Evolutionary conservation across 2,797 vertebrate species (phyloP).

Genomic region (Apodemus agrarius): DNA sequence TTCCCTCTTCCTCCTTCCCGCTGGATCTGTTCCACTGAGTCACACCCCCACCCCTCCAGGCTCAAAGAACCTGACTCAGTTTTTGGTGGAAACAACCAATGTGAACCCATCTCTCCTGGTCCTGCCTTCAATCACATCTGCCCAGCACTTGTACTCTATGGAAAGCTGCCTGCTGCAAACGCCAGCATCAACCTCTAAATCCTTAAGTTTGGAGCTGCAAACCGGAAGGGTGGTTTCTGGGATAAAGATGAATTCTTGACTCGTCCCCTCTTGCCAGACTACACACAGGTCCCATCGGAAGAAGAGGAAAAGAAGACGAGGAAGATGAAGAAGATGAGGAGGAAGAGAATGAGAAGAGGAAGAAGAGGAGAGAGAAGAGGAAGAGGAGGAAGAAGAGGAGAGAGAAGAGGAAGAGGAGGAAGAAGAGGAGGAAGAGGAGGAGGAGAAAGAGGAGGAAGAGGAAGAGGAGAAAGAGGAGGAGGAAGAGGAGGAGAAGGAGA

Average conservation of each 20-base stretch:
- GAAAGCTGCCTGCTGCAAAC: background rate
- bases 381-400: no score
- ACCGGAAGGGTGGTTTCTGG: background rate
- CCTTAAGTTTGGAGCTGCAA: background rate
- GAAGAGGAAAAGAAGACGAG: no score
- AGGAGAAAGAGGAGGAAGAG: no score
- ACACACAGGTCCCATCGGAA: background rate
- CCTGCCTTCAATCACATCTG: background rate
- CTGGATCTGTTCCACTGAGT: background rate
- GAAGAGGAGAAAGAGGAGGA: no score
- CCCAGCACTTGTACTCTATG: no score
- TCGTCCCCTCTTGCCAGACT: background rate
- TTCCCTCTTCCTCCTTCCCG: background rate
- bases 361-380: fast-evolving
- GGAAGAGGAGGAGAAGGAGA: no score
- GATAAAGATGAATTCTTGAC: background rate
- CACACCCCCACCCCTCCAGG: background rate
- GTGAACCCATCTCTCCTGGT: background rate
- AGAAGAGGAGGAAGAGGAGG: no score
- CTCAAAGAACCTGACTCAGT: background rate
- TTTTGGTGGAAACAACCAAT: background rate
- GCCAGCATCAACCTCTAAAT: background rate
- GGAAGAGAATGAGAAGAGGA: no score
- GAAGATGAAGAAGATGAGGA: no score
- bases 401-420: no score